Base-by-base conservation (phyloP, 2,797 vertebrate genomes). In the Pangasius mekongensis region DNA sequence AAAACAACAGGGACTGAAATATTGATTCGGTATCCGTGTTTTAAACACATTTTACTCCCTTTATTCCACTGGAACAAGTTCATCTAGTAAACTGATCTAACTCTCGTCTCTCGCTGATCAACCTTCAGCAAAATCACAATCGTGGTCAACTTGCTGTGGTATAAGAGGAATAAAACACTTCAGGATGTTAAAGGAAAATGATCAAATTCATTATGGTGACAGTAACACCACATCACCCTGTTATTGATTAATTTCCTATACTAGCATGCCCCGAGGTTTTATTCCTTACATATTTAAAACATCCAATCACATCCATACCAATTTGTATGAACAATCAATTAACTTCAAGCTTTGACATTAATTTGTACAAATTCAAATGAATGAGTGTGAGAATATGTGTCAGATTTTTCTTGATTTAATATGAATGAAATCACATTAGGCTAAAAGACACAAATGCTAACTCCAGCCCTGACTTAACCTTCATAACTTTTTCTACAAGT, bases 1-100 rank as follows among this genome's bases (percentile, higher is more conserved):
- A 69, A 85, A 88, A 84, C 56, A 83, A 84, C 27, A 52, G 18
- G n/a, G 16, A 5, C 76, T 24, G 33, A 85, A 60, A 78, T 36
- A 27, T n/a, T 14, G n/a, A 39, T 58, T 80, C 10, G 1, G 6
- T 33, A 11, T 81, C 78, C 0, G 0, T 83, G 47, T 47, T 62
- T 62, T 43, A 80, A 80, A 60, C 33, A 54, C 14, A 3, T n/a
- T 49, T 47, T 52, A 77, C 67, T 56, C 6, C 2, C 1, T 27
- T 11, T 58, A 30, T n/a, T 27, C 13, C 36, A 43, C 64, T 81
- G 77, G 18, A 81, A 47, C 52, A 62, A 27, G 3, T 13, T 11
- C 24, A 20, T 60, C 10, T 80, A 22, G 24, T 49, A 49, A 66
- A 62, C 14, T 52, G 27, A 54, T 22, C 10, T 16, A 56, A 67